These are phyloP conservation scores for Brotula barbata DNA, from an alignment of 2,797 vertebrate genomes.

Conservation along the genomic window DNA sequence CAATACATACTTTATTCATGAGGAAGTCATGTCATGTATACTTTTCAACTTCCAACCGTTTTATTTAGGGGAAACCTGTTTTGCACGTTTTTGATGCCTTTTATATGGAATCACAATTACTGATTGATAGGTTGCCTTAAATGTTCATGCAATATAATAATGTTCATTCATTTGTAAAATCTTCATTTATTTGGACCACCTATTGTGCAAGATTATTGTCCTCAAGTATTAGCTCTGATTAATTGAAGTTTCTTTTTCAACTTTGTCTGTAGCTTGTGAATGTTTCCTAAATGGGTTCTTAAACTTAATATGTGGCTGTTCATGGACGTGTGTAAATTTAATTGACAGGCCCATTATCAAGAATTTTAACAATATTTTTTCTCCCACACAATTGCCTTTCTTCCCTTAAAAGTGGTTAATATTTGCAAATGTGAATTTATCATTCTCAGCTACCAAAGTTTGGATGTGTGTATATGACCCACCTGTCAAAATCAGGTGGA, in stretches of 20 bases:
- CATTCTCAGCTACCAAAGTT: constrained; percentile 9
- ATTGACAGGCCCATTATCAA: not conserved
- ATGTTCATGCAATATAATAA: not conserved
- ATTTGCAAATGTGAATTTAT: constrained; percentile 22
- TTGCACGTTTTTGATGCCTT: not conserved
- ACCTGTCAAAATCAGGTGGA: constrained; percentile 23
- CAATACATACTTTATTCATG: not conserved
- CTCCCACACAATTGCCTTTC: constrained; percentile 9
- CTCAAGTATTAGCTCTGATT: not conserved
- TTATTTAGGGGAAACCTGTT: constrained; percentile 2
- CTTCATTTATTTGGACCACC: no score
- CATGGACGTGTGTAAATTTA: not conserved
- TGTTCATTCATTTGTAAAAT: no score
- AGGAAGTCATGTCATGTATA: constrained; percentile 24
- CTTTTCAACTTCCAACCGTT: constrained; percentile 15
- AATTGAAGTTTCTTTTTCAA: constrained; percentile 4
- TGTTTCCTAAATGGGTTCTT: constrained; percentile 17
- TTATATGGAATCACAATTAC: not conserved
- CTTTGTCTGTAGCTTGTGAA: constrained; percentile 22
- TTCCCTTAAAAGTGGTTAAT: constrained; percentile 9
- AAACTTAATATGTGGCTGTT: constrained; percentile 15
- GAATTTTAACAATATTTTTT: constrained; percentile 1
- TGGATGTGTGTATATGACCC: not conserved
- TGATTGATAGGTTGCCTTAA: constrained; percentile 6
- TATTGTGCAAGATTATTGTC: no score